These are phyloP conservation scores for Heliconius hermathena DNA, from an alignment of 1,140 invertebrate species.

Conservation along the genomic window DNA sequence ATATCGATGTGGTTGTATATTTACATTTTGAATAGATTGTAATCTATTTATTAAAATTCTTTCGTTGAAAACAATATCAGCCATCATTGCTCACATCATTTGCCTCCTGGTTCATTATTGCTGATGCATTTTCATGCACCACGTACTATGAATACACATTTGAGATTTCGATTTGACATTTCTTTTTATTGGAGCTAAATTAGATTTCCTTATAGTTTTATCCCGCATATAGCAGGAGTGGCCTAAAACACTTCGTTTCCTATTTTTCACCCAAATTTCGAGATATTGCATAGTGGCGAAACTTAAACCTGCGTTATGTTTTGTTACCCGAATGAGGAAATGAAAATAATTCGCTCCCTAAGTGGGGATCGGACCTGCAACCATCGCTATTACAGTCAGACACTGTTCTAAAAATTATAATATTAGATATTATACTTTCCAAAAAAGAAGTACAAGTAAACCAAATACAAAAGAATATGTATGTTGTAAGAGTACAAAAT, in stretches of 20 bases:
- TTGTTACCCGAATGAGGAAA: neutral
- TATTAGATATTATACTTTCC: neutral
- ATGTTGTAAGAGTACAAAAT: conserved; percentile 1
- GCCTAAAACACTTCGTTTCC: no score
- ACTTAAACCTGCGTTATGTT: no score
- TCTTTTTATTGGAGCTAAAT: neutral
- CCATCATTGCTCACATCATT: conserved; percentile 49
- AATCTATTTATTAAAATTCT: conserved; percentile 63
- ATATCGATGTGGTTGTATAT: conserved; percentile 81
- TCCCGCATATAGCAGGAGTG: neutral
- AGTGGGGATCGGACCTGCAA: neutral
- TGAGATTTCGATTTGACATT: neutral
- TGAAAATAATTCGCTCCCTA: neutral
- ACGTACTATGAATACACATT: neutral
- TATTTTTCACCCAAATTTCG: no score
- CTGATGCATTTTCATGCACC: neutral
- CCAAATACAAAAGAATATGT: neutral
- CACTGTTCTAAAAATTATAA: no score
- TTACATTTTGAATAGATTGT: conserved; percentile 59
- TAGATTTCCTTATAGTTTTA: neutral
- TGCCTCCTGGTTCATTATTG: neutral
- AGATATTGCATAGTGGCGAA: no score
- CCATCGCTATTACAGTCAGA: neutral
- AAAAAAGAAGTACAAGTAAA: neutral
- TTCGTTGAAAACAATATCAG: conserved; percentile 64